Conservation (phyloP, 2,797 vertebrate species). For the Sitta carolinensis region DNA sequence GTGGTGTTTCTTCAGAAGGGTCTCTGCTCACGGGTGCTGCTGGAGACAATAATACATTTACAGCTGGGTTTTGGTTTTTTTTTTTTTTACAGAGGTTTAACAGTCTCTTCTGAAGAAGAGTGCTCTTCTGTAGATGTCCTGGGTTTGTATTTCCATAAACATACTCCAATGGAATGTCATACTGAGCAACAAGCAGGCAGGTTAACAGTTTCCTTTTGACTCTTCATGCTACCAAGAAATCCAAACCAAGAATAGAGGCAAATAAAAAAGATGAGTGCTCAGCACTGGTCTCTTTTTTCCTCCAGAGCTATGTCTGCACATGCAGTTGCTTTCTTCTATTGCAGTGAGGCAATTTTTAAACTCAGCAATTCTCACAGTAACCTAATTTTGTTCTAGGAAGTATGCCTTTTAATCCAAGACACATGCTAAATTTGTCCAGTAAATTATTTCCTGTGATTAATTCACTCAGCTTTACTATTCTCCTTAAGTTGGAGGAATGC, state of each 20-base stretch:
- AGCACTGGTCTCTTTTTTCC: not conserved
- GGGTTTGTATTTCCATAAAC: not conserved
- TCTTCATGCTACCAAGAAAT: not conserved
- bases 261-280: not conserved
- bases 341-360: not conserved
- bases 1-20: not conserved
- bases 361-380: constrained; percentile 45
- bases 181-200: not conserved
- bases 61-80: not conserved
- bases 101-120: not conserved
- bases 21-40: not conserved
- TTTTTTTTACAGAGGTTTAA: not conserved
- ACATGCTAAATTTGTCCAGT: constrained; percentile 34
- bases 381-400: constrained; percentile 32
- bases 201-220: not conserved
- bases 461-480: constrained; percentile 10
- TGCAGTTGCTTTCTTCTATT: not conserved
- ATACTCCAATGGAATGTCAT: not conserved
- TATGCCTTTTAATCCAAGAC: constrained; percentile 23
- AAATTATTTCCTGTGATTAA: constrained; percentile 50
- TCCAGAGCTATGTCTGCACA: not conserved
- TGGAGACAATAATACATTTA: not conserved
- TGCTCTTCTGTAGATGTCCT: not conserved
- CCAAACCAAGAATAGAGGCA: not conserved
- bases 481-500: constrained; percentile 11